phyloP scores from a whole-genome alignment of 2,113 vertebrate species.

The Takifugu flavidus region DNA sequence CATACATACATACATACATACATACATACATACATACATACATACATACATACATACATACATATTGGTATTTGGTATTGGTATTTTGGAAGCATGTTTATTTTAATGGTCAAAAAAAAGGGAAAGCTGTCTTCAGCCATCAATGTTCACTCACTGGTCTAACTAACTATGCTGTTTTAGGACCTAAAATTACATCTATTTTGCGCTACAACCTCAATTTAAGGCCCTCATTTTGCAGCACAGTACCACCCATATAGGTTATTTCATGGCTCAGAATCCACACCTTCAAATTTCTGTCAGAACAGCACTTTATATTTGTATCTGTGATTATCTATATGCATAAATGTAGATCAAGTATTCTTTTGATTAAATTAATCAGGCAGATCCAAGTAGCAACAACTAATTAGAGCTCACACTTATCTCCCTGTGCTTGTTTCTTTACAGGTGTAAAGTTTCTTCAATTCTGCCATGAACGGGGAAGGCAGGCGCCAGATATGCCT shows the following conservation, averaged over 20 bases:
- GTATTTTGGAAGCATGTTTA: no score
- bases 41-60: neutral
- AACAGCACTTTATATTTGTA: neutral
- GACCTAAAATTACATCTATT: no score
- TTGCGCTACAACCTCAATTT: no score
- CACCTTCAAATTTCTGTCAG: neutral
- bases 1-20: neutral
- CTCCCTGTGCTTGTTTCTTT: conserved; percentile 28
- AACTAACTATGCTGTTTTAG: no score
- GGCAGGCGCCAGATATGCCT: neutral
- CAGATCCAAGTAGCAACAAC: conserved; percentile 45
- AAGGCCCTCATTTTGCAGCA: no score
- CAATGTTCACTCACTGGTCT: no score
- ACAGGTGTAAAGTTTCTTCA: conserved; percentile 25
- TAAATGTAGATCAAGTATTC: conserved; percentile 24
- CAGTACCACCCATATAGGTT: no score
- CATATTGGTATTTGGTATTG: no score
- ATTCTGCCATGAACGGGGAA: conserved; percentile 7
- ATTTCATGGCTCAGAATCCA: neutral
- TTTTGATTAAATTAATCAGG: conserved; percentile 59
- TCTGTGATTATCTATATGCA: conserved; percentile 14
- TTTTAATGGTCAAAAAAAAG: no score
- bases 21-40: no score
- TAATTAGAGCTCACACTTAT: conserved; percentile 44
- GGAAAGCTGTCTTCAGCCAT: no score